A percentile compares a stretch with the other conserved stretches of the same genome.
These are phyloP conservation scores for Biston betularia DNA, from an alignment of 2,888 invertebrate genomes.

Conservation along the genomic window DNA sequence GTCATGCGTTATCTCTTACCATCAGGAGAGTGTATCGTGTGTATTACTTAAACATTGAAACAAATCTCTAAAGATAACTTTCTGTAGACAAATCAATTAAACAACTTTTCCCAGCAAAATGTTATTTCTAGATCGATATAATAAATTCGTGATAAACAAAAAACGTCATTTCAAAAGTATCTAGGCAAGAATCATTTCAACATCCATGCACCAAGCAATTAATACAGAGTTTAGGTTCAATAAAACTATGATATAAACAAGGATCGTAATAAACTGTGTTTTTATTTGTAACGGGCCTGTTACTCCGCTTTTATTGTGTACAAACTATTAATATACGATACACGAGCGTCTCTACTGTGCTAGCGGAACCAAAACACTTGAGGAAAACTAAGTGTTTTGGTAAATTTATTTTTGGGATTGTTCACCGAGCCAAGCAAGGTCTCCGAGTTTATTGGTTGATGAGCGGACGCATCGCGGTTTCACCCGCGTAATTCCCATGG, in stretches of 20 bases:
- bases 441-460: too few species aligned
- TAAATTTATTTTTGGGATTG: not conserved
- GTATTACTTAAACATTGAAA: too few species aligned
- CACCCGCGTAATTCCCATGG: too few species aligned
- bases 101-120: not conserved
- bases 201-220: conserved; percentile 39
- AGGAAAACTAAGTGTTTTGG: conserved; percentile 14
- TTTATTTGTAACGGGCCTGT: conserved; percentile 43
- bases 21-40: too few species aligned
- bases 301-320: conserved; percentile 42
- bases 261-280: conserved; percentile 41
- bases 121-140: conserved; percentile 15
- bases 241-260: conserved; percentile 46
- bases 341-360: conserved; percentile 22
- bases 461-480: too few species aligned
- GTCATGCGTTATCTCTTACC: too few species aligned
- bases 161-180: conserved; percentile 28
- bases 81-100: conserved; percentile 2
- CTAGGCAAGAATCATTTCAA: conserved; percentile 25
- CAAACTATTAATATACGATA: conserved; percentile 40
- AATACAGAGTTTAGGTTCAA: conserved; percentile 39
- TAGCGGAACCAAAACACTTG: conserved; percentile 2
- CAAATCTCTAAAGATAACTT: too few species aligned
- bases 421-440: too few species aligned
- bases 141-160: conserved; percentile 28